A percentile compares a stretch with the other conserved stretches of the same genome.
These are phyloP conservation scores for Arremon brunneinucha DNA, from an alignment of 2,797 vertebrate genomes.

Conservation along the genomic window DNA sequence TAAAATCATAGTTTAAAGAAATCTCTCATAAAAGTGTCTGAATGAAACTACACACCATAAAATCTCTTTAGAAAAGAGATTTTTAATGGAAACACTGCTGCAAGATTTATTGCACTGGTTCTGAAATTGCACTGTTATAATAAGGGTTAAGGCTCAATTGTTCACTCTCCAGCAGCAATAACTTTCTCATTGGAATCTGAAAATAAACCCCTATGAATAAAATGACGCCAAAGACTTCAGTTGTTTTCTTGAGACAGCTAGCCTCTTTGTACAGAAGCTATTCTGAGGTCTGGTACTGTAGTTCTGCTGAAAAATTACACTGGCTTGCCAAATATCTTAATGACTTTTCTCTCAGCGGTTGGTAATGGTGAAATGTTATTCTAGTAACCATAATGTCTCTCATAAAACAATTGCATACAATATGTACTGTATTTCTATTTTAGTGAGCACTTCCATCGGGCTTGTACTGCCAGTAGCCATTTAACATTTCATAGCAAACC, in stretches of 20 bases:
- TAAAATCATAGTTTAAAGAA: constrained; percentile 37
- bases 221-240: constrained; percentile 58
- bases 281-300: constrained; percentile 73
- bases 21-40: constrained; percentile 28
- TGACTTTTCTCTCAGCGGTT: constrained; percentile 83
- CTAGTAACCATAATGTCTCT: constrained; percentile 82
- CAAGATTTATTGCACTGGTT: constrained; percentile 47
- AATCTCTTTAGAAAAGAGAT: constrained; percentile 27
- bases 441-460: constrained; percentile 78
- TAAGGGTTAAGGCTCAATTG: constrained; percentile 61
- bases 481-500: constrained; percentile 78
- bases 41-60: constrained; percentile 14
- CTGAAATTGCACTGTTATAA: constrained; percentile 52
- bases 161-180: constrained; percentile 52
- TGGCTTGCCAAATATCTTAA: constrained; percentile 83
- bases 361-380: constrained; percentile 86
- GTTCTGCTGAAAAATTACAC: constrained; percentile 78
- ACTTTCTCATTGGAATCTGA: constrained; percentile 67
- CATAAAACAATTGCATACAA: constrained; percentile 85
- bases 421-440: constrained; percentile 81
- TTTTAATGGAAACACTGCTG: constrained; percentile 44
- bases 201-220: constrained; percentile 70
- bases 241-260: constrained; percentile 65
- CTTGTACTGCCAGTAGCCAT: constrained; percentile 71
- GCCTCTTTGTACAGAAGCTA: constrained; percentile 63